A percentile compares a stretch with the other conserved stretches of the same genome.
These are phyloP conservation scores for Cremastobaeus sp. DNA, from an alignment of 2,888 invertebrate species.

Conservation along the genomic window DNA sequence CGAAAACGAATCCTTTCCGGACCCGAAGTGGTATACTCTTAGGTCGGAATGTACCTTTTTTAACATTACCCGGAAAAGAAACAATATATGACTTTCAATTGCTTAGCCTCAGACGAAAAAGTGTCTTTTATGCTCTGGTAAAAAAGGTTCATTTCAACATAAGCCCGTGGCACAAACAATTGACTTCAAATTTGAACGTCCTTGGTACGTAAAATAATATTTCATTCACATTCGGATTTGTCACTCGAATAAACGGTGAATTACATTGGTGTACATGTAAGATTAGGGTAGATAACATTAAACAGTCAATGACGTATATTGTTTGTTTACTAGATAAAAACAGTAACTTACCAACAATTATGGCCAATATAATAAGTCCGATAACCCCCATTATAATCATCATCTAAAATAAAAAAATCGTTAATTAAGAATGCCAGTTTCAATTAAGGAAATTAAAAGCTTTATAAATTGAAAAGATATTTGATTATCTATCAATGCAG, in stretches of 20 bases:
- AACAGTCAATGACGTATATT: constrained; percentile 56
- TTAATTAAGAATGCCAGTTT: not conserved
- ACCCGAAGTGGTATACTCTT: too few species aligned
- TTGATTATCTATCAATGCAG: constrained; percentile 1
- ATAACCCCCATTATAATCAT: constrained; percentile 95
- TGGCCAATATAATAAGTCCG: constrained; percentile 88
- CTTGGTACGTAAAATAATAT: too few species aligned
- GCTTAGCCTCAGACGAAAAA: too few species aligned
- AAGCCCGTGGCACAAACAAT: too few species aligned
- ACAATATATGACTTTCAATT: too few species aligned
- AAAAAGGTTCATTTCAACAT: too few species aligned
- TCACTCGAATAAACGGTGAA: constrained; percentile 67
- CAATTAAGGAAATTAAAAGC: not conserved
- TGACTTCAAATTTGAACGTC: too few species aligned
- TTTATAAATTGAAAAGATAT: not conserved
- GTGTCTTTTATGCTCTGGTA: too few species aligned
- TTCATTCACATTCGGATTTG: constrained; percentile 54
- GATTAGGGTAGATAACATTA: constrained; percentile 64
- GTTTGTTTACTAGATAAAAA: constrained; percentile 3
- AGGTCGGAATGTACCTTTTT: too few species aligned
- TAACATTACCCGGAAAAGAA: too few species aligned
- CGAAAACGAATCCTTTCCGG: too few species aligned
- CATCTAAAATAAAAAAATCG: constrained; percentile 80
- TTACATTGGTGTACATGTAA: constrained; percentile 71
- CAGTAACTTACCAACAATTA: constrained; percentile 86